Conservation (phyloP, 1,140 invertebrate species). For the Hesperophylax magnus region DNA sequence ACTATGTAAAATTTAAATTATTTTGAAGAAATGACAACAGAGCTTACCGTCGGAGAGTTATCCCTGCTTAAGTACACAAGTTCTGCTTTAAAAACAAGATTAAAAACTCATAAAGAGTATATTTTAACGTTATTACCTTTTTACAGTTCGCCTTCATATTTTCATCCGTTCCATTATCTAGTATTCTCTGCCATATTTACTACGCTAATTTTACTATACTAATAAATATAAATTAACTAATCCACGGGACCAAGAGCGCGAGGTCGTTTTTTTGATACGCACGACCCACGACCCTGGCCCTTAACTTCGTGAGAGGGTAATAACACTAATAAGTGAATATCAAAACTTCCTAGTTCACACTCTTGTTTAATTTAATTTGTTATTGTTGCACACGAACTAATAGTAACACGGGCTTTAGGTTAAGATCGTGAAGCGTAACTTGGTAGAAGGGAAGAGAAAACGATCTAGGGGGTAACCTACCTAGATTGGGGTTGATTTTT, state of each 20-base stretch:
- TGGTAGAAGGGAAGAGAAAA: neutral
- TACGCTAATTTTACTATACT: constrained; percentile 1
- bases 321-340: neutral
- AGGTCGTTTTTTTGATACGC: constrained; percentile 13
- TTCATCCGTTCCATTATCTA: no score
- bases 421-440: constrained; percentile 4
- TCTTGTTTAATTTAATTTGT: neutral
- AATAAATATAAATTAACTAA: constrained; percentile 20
- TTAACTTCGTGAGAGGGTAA: constrained; percentile 2
- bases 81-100: no score
- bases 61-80: no score
- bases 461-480: no score
- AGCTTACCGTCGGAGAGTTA: no score
- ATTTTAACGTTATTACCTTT: no score
- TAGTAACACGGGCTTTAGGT: neutral
- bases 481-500: no score
- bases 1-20: no score
- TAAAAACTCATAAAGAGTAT: no score
- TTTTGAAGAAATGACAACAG: no score
- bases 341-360: neutral
- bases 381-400: constrained; percentile 4
- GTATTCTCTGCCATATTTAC: neutral
- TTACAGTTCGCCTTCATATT: no score
- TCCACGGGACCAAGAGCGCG: neutral
- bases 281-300: neutral